Conservation (phyloP, 2,888 invertebrate genomes). For the Chaetogeoica ovagalla region DNA sequence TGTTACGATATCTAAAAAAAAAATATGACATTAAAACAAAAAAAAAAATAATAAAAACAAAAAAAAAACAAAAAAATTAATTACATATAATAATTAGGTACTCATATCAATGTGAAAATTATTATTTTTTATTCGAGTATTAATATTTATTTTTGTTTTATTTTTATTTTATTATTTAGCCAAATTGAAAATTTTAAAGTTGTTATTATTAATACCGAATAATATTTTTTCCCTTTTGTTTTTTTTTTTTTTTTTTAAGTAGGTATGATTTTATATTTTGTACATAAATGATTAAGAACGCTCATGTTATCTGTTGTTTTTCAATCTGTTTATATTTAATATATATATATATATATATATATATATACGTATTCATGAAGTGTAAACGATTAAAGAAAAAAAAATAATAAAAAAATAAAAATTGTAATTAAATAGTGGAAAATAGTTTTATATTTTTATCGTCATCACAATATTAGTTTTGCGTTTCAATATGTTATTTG, state of each 20-base stretch:
- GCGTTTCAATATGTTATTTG: too few relatives aligned
- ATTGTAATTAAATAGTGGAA: slow-evolving; percentile 52
- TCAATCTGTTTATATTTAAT: slow-evolving; percentile 52
- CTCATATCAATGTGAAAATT: slow-evolving; percentile 48
- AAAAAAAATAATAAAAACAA: too few relatives aligned
- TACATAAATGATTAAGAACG: slow-evolving; percentile 52
- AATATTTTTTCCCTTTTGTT: slow-evolving; percentile 31
- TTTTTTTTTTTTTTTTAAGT: slow-evolving; percentile 42
- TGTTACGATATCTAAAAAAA: slow-evolving; percentile 48
- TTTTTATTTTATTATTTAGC: slow-evolving; percentile 52
- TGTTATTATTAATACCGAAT: slow-evolving; percentile 51
- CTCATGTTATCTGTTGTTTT: slow-evolving; percentile 53
- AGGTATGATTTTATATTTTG: slow-evolving; percentile 50
- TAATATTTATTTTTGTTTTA: slow-evolving; percentile 51
- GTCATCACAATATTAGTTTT: too few relatives aligned
- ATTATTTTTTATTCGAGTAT: slow-evolving; percentile 44
- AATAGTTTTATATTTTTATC: slow-evolving; percentile 20
- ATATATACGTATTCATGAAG: slow-evolving; percentile 30
- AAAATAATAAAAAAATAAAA: slow-evolving; percentile 11
- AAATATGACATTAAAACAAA: slow-evolving; percentile 17
- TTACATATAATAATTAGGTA: slow-evolving; percentile 30
- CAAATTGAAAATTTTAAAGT: slow-evolving; percentile 53
- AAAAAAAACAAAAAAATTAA: neutral
- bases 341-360: slow-evolving; percentile 39
- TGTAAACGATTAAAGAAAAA: slow-evolving; percentile 48